Evolutionary conservation across 2,888 invertebrate species (phyloP), one percentile per base, ranked within the genome.

Genomic region (Charanyca ferruginea): DNA sequence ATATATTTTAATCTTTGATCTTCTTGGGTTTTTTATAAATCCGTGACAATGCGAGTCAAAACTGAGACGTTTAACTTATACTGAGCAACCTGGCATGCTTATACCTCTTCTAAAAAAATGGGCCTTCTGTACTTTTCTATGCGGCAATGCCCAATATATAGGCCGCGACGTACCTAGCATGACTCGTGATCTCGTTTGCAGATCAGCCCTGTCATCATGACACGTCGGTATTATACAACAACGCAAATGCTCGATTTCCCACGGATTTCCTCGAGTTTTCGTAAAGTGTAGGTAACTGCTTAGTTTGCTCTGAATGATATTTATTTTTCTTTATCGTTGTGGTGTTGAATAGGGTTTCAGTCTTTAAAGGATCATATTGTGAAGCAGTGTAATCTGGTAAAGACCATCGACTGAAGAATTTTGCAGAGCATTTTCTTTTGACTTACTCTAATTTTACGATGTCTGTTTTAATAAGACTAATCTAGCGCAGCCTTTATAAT

Each of bases 181-280:
- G 74, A 66, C 67, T 62, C 7, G 20, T 54, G 62, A 48, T 47
- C 55, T 60, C 55, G 61, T 59, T 48, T 44, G 32, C 67, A 23
- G 74, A 60, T 63, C 73, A 66, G 78, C 73, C 28, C 41, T 18
- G 42, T 75, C 62, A 78, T 20, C 35, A 42, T 75, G 75, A 75
- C 62, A 9, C 23, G 16, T 1, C 22, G 1, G 22, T 52, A 23
- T 51, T 42, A 18, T 22, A 32, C 54, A 57, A 32, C 44, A 51
- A 38, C 42, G 44, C 78, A 32, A 73, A 73, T 75, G 75, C 55
- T 62, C 41, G 9, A 57, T 53, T 75, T 78, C 75, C 73, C 75
- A 73, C 75, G 67, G 67, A 66, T 59, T 73, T 73, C 23, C 51
- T 47, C 7, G 28, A 32, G 52, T 53, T 62, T 64, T 38, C 16